A percentile compares a stretch with the other conserved stretches of the same genome.
Conservation (phyloP, 2,797 vertebrate genomes). For the Tangara arthus region DNA sequence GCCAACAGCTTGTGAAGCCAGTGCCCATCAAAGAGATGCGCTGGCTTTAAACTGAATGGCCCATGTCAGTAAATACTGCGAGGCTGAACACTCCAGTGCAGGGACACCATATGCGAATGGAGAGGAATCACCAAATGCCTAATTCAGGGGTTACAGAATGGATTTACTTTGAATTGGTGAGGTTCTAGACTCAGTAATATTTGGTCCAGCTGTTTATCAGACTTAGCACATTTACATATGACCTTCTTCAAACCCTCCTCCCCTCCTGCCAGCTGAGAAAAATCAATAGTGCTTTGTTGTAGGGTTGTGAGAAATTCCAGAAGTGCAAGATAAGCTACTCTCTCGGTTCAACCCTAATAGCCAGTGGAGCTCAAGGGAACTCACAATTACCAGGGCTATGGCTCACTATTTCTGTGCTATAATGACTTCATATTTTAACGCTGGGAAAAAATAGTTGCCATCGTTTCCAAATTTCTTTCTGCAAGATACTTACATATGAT, state of each 20-base stretch:
- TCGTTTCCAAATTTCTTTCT: neutral
- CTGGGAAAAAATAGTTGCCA: neutral
- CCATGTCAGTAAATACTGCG: neutral
- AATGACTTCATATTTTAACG: neutral
- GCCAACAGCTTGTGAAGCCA: neutral
- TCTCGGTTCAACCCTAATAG: neutral
- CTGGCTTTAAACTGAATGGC: neutral
- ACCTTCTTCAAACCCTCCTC: constrained; percentile 18
- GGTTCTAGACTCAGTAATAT: neutral
- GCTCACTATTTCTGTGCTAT: neutral
- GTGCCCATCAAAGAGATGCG: neutral
- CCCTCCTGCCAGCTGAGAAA: neutral
- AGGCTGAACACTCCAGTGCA: neutral
- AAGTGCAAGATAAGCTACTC: constrained; percentile 61
- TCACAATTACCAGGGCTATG: neutral
- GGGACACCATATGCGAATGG: neutral
- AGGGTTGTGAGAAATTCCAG: constrained; percentile 60
- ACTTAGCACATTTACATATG: constrained; percentile 27
- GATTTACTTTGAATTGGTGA: neutral
- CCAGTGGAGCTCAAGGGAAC: constrained; percentile 25
- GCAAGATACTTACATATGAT: neutral
- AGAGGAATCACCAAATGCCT: neutral
- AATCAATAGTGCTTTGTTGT: constrained; percentile 60
- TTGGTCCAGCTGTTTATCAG: neutral
- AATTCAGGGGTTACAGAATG: neutral